Percentiles rank a stretch among this genome's conserved stretches.
Conservation (phyloP, 1,140 invertebrate species). For the Kradibia gibbosae region DNA sequence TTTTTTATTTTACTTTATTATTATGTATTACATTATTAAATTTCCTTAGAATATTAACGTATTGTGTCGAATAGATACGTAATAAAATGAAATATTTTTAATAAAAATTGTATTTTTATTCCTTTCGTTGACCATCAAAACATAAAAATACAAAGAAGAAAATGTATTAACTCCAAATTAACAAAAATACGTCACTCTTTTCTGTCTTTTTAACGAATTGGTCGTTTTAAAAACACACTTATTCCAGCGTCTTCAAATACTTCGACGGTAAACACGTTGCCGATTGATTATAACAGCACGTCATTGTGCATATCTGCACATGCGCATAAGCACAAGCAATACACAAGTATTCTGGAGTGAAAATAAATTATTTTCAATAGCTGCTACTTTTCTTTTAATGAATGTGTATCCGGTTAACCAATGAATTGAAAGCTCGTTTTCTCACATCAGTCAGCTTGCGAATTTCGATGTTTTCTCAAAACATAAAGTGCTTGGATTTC, state of each 20-base stretch:
- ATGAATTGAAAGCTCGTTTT: constrained; percentile 46
- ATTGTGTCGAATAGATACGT: no score
- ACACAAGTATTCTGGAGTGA: not conserved
- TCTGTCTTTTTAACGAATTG: not conserved
- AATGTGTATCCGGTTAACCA: constrained; percentile 36
- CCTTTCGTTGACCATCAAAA: no score
- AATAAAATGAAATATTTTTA: no score
- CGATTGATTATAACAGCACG: constrained; percentile 47
- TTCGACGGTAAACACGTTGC: constrained; percentile 21
- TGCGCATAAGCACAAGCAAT: no score
- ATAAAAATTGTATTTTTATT: no score
- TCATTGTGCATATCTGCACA: not conserved
- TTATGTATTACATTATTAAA: no score
- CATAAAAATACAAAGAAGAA: constrained; percentile 4
- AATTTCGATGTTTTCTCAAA: constrained; percentile 44
- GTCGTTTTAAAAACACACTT: constrained; percentile 38
- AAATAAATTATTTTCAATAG: constrained; percentile 31
- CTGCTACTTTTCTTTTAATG: constrained; percentile 39
- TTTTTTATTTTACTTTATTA: no score
- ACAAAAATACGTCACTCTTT: constrained; percentile 27
- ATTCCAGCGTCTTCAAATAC: not conserved
- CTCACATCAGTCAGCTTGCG: constrained; percentile 34
- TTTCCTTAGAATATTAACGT: no score
- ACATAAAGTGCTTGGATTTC: constrained; percentile 41
- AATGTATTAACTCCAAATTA: constrained; percentile 32